phyloP scores from a whole-genome alignment of 2,113 vertebrate genomes.

The Alosa alosa region DNA sequence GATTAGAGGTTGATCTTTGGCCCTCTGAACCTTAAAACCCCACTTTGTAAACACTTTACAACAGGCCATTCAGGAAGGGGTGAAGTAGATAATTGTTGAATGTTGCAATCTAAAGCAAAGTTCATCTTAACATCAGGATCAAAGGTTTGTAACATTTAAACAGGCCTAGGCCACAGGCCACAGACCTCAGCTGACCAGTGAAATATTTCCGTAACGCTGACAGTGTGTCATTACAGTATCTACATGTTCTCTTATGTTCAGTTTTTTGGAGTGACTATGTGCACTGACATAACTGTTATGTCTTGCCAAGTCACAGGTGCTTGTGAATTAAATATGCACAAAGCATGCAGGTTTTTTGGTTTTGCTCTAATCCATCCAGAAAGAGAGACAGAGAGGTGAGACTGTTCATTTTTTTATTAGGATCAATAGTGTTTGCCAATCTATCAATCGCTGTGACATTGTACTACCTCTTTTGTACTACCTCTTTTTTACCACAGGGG shows the following conservation, averaged over 20 bases:
- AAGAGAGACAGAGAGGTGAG: too few relatives aligned
- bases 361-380: too few relatives aligned
- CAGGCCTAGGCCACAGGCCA: background rate
- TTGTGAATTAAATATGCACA: too few relatives aligned
- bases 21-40: background rate
- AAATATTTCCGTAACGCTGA: background rate
- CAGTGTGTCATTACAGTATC: background rate
- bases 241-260: background rate
- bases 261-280: background rate
- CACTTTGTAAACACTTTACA: background rate
- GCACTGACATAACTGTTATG: too few relatives aligned
- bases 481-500: too few relatives aligned
- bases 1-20: background rate
- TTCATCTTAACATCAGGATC: too few relatives aligned
- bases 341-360: too few relatives aligned
- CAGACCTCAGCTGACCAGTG: background rate
- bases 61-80: background rate
- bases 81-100: background rate
- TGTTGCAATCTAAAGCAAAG: background rate
- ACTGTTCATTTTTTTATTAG: too few relatives aligned
- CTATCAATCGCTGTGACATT: too few relatives aligned
- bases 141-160: too few relatives aligned
- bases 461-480: too few relatives aligned
- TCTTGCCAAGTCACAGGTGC: background rate
- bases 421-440: too few relatives aligned